Conservation (phyloP, 2,113 vertebrate genomes). For the Acrocephalus arundinaceus region DNA sequence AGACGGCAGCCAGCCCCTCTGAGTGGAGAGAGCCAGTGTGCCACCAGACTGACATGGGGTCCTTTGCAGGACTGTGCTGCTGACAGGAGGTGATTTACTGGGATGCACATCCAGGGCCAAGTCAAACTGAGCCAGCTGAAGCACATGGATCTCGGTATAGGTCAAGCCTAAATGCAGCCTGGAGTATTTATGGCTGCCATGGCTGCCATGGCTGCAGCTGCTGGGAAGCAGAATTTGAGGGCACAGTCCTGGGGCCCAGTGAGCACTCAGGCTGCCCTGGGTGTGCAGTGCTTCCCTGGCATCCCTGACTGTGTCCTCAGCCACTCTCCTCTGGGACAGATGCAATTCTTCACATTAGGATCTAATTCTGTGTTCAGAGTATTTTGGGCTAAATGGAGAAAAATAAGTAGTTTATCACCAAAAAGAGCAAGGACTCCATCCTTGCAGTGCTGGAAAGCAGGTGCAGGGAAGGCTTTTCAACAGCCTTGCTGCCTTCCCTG, state of each 20-base stretch:
- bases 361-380: neutral
- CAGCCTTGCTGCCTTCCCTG: neutral
- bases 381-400: neutral
- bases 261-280: fast-evolving
- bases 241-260: fast-evolving
- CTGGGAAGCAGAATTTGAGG: neutral
- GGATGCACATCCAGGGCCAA: neutral
- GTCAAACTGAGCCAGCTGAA: neutral
- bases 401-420: fast-evolving
- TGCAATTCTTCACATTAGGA: neutral
- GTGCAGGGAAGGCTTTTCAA: neutral
- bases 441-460: neutral
- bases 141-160: fast-evolving
- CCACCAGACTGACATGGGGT: neutral
- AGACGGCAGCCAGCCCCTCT: neutral
- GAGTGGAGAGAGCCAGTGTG: fast-evolving
- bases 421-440: neutral
- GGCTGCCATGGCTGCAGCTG: neutral
- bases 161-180: neutral
- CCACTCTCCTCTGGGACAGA: neutral
- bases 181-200: fast-evolving
- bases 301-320: fast-evolving
- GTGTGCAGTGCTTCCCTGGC: neutral
- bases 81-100: neutral
- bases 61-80: neutral